phyloP scores from a whole-genome alignment of 2,113 vertebrate genomes.

The Mohoua ochrocephala region DNA sequence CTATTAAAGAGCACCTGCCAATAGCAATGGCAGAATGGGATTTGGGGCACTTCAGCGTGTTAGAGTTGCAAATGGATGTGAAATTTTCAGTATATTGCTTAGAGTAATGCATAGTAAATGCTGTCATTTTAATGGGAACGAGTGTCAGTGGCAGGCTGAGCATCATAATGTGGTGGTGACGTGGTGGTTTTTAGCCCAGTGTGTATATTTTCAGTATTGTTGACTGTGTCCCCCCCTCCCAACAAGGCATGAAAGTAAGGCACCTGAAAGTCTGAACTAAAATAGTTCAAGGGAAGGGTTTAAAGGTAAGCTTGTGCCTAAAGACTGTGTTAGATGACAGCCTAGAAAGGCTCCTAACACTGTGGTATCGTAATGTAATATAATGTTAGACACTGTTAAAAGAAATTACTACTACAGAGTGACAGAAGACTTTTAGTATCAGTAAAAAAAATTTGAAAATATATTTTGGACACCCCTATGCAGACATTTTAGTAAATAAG shows the following conservation, averaged over 20 bases:
- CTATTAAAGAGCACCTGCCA: not conserved
- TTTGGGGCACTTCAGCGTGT: not conserved
- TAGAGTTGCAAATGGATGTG: not conserved
- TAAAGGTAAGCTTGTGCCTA: not conserved
- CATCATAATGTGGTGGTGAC: not conserved
- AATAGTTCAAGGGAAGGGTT: not conserved
- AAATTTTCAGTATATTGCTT: not conserved
- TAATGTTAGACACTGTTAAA: not conserved
- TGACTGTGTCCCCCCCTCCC: not conserved
- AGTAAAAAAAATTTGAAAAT: not conserved
- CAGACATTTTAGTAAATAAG: not conserved
- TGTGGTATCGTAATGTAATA: not conserved
- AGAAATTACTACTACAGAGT: not conserved
- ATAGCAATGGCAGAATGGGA: not conserved
- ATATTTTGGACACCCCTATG: not conserved
- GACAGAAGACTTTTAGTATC: not conserved
- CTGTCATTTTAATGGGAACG: not conserved
- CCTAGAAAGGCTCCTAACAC: not conserved
- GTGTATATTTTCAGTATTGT: not conserved
- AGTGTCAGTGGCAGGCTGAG: not conserved
- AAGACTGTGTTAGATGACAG: not conserved
- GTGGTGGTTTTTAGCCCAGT: not conserved
- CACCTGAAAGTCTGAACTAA: not conserved
- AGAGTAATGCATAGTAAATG: not conserved
- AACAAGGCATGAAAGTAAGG: not conserved